Base-by-base conservation (phyloP, 1,140 invertebrate species). In the Cecropterus lyciades region DNA sequence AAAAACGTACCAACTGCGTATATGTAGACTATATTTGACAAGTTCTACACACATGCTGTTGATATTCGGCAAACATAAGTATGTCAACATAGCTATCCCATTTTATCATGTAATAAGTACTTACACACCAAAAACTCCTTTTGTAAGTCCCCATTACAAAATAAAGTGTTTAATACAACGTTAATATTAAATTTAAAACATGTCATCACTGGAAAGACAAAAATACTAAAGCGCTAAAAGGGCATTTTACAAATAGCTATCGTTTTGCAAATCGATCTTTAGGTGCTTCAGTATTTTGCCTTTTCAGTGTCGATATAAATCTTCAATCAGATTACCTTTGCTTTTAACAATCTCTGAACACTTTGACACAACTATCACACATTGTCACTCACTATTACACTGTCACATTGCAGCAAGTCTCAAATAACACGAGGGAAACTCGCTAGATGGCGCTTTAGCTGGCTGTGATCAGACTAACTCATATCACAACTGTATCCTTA, bases 71-170 rank as follows among this genome's bases (percentile, higher is more conserved):
- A 53, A 53, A 53, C 30, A 37, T 56, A 51, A 27, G 16, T 24
- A 43, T 14, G 6, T 43, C 20, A 57, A 57, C 53, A 43, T 43
- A 57, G 42, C 20, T 57, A 57, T 45, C n/a, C n/a, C n/a, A 11
- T 17, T 45, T 30, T 8, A 30, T 30, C 7, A 30, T 30, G 7
- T 30, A 30, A 30, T 7, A 7, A 30, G 7, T 30, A 30, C 27
- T 6, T 8, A 30, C 7, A 30, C 3, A 30, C 5, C 20, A 24
- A 24, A 24, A 24, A 24, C n/a, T n/a, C n/a, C 20, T 1, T 20
- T 20, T 8, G 27, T 30, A 7, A 30, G 7, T 30, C 3, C 7
- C 7, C 27, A 7, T 30, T 30, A 30, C n/a, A 17, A 8, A 27
- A 45, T 57, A n/a, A 40, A 40, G n/a, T 40, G 37, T n/a, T 40